phyloP scores from a whole-genome alignment of 1,140 invertebrate species.

The fruit fly (Drosophila melanogaster) region Release_6_plus_ISO1_MT NC_004354.4:14451501-14452000 shows the following conservation, averaged over 20 bases:
- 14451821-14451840: slow-evolving; percentile 55
- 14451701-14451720: slow-evolving; percentile 60
- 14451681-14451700: slow-evolving; percentile 59
- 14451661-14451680: not conserved
- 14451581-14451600: not conserved
- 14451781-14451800: slow-evolving; percentile 6
- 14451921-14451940: not conserved
- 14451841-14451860: slow-evolving; percentile 53
- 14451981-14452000: not conserved
- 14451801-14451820: slow-evolving; percentile 40
- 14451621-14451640: no score
- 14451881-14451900: not conserved
- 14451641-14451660: no score
- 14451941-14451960: slow-evolving; percentile 50
- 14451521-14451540: slow-evolving; percentile 49
- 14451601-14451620: not conserved
- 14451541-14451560: slow-evolving; percentile 31
- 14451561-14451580: slow-evolving; percentile 11
- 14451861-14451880: slow-evolving; percentile 18
- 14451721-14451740: slow-evolving; percentile 46
- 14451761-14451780: slow-evolving; percentile 44
- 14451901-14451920: not conserved
- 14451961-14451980: slow-evolving; percentile 46
- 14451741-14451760: slow-evolving; percentile 55
- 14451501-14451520: slow-evolving; percentile 58